phyloP scores from a whole-genome alignment of 1,140 invertebrate genomes.

The Dermatophagoides farinae region DNA sequence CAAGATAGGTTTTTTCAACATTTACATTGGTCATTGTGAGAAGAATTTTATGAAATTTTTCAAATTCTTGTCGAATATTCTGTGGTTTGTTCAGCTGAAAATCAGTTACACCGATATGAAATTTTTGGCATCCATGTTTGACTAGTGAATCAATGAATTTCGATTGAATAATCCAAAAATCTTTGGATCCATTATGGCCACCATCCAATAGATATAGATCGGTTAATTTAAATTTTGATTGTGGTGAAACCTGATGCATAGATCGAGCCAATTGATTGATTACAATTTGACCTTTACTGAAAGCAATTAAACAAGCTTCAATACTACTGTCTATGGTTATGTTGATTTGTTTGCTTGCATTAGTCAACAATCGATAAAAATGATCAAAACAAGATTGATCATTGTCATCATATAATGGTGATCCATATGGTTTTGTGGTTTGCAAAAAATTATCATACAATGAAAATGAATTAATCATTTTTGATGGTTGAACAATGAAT shows the following conservation, averaged over 20 bases:
- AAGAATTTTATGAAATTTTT: background rate
- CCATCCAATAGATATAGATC: constrained; percentile 70
- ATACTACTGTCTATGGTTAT: too few species aligned
- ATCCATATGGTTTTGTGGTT: constrained; percentile 24
- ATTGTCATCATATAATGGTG: too few species aligned
- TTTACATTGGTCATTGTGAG: too few species aligned
- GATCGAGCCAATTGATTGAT: constrained; percentile 71
- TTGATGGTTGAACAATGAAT: constrained; percentile 46
- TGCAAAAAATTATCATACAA: constrained; percentile 65
- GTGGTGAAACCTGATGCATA: constrained; percentile 32
- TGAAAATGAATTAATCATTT: constrained; percentile 60
- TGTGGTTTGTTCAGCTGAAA: constrained; percentile 39
- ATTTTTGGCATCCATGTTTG: constrained; percentile 35
- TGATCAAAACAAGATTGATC: too few species aligned
- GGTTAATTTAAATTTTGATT: constrained; percentile 20
- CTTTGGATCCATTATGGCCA: constrained; percentile 54
- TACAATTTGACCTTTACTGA: constrained; percentile 78
- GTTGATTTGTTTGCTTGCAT: too few species aligned
- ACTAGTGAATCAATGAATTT: constrained; percentile 38
- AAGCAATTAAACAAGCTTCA: constrained; percentile 39
- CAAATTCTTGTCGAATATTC: background rate
- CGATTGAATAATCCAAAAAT: constrained; percentile 60
- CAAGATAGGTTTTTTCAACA: too few species aligned
- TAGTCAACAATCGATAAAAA: too few species aligned
- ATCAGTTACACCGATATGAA: constrained; percentile 49